A percentile compares a stretch with the other conserved stretches of the same genome.
Conservation (phyloP, 2,113 vertebrate species). For the human region GRCh38 chr3:141642001-141642500, state of each 20-base stretch:
- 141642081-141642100: background rate
- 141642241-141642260: background rate
- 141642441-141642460: background rate
- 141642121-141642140: too few species aligned
- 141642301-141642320: background rate
- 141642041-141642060: background rate
- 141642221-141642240: background rate
- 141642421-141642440: background rate
- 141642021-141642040: background rate
- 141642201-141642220: background rate
- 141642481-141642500: background rate
- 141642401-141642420: background rate
- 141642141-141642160: accelerated
- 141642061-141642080: background rate
- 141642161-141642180: background rate
- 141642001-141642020: too few species aligned
- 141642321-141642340: too few species aligned
- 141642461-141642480: background rate
- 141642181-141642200: background rate
- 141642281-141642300: background rate
- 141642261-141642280: background rate
- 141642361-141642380: background rate
- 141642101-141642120: background rate
- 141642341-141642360: background rate
- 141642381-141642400: background rate